phyloP scores from a whole-genome alignment of 2,888 invertebrate species.

The Pyralis farinalis region DNA sequence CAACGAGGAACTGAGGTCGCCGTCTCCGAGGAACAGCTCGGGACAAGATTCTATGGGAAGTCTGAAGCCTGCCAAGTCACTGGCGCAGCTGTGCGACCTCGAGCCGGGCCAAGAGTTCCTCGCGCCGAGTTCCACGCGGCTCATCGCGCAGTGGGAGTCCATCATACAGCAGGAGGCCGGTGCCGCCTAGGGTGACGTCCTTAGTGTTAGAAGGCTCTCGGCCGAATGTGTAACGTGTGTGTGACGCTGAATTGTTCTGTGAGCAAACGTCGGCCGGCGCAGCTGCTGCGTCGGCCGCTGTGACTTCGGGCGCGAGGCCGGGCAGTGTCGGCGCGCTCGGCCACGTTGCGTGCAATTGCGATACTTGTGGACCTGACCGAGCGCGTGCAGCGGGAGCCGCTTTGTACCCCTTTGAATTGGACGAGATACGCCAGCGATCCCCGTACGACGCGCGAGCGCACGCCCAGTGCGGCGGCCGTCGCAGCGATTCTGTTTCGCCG shows the following conservation, averaged over 20 bases:
- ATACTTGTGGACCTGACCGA: conserved; percentile 15
- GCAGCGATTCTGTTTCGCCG: conserved; percentile 27
- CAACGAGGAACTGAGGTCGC: conserved; percentile 68
- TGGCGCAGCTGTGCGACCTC: conserved; percentile 85
- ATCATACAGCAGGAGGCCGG: conserved; percentile 84
- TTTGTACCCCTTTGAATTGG: conserved; percentile 9
- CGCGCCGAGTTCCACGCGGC: conserved; percentile 84
- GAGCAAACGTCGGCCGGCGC: neutral
- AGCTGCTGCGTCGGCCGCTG: conserved; percentile 6
- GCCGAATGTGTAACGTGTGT: conserved; percentile 37
- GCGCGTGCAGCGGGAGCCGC: conserved; percentile 3
- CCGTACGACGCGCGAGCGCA: too few relatives aligned
- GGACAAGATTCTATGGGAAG: conserved; percentile 69
- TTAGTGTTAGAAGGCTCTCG: conserved; percentile 26
- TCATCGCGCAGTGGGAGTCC: conserved; percentile 92
- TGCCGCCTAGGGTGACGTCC: conserved; percentile 52
- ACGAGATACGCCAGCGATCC: too few relatives aligned
- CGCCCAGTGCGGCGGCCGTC: conserved; percentile 23
- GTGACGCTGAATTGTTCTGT: conserved; percentile 23
- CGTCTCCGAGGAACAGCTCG: conserved; percentile 67
- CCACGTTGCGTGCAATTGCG: conserved; percentile 26
- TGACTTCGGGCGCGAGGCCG: conserved; percentile 19
- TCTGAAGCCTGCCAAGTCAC: conserved; percentile 84
- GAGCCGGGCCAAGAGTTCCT: conserved; percentile 82
- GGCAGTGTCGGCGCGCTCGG: conserved; percentile 23